Base-by-base conservation (phyloP, 2,797 vertebrate genomes). In the Psittacula derbiana region DNA sequence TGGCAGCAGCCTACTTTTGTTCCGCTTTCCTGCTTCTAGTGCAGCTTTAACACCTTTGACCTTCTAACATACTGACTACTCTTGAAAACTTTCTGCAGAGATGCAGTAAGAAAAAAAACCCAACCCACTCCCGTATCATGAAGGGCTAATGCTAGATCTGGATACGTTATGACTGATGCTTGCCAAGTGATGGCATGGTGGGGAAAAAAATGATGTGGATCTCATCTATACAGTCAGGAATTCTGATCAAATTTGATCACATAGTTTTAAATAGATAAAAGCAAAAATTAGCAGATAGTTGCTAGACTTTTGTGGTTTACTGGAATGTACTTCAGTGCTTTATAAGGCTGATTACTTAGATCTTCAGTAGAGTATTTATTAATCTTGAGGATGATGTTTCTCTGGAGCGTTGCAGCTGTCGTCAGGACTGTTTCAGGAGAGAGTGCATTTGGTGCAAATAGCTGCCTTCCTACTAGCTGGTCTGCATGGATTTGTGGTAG, bases 1-100 rank as follows among this genome's bases (percentile, higher is more conserved):
- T 40, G 78, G 46, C 61, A 92, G 87, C 52, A 60, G 4, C 46
- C 57, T 81, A n/a, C 62, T 91, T 91, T 25, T 69, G 44, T 80
- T 93, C 60, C n/a, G 16, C 50, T 94, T 90, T 86, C 6, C 49
- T 82, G 49, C 64, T 91, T 87, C 65, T 80, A 4, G 57, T 74
- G 65, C 69, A 92, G 79, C 58, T 83, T 86, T 93, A 87, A 64
- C 31, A 85, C 38, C 57, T 92, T 82, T 88, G 92, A 74, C 84
- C 52, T 82, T 78, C 40, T 78, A 57, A 69, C 38, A 3, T 44
- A 53, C 8, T 74, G 60, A 44, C 40, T 89, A 4, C 38, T 83
- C 49, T 43, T 87, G 71, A 61, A 86, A 87, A 66, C 62, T 60
- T 92, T 40, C 16, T 81, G 30, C 67, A 86, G 61, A 80, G 71